A percentile compares a stretch with the other conserved stretches of the same genome.
phyloP scores from a whole-genome alignment of 2,888 invertebrate genomes.

The Eupithecia tripunctaria region DNA sequence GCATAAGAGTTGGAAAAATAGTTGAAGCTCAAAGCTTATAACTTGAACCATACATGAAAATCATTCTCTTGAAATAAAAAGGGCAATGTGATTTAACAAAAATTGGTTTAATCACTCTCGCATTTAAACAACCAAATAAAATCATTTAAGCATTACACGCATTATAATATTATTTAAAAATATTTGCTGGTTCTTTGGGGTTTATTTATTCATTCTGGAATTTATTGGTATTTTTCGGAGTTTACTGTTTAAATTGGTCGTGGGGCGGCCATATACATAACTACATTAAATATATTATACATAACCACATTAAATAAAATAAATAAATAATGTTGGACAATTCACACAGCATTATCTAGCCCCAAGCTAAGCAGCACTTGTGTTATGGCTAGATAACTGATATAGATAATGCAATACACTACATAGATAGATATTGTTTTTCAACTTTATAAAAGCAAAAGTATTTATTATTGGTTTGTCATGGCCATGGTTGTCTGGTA shows the following conservation, averaged over 20 bases:
- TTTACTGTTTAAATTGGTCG: not conserved
- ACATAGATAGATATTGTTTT: no score
- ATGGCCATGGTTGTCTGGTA: no score
- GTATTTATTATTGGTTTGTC: no score
- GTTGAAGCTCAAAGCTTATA: no score
- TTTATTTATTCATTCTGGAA: not conserved
- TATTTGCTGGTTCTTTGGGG: not conserved
- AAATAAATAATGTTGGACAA: no score
- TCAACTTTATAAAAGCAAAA: not conserved
- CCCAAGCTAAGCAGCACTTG: no score
- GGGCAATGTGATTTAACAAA: not conserved
- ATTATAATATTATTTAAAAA: not conserved
- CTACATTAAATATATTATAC: no score
- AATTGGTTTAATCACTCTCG: not conserved
- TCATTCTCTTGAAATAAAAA: not conserved
- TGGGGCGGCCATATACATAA: not conserved
- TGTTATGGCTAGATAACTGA: no score
- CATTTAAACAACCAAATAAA: constrained; percentile 4
- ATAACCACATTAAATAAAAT: no score
- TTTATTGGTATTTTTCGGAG: not conserved
- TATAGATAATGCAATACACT: no score
- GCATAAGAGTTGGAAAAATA: not conserved
- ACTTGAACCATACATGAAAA: not conserved
- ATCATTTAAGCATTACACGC: not conserved
- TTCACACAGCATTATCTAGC: no score